Evolutionary conservation across 2,888 invertebrate genomes (phyloP).

Genomic region (Polyploca ridens): DNA sequence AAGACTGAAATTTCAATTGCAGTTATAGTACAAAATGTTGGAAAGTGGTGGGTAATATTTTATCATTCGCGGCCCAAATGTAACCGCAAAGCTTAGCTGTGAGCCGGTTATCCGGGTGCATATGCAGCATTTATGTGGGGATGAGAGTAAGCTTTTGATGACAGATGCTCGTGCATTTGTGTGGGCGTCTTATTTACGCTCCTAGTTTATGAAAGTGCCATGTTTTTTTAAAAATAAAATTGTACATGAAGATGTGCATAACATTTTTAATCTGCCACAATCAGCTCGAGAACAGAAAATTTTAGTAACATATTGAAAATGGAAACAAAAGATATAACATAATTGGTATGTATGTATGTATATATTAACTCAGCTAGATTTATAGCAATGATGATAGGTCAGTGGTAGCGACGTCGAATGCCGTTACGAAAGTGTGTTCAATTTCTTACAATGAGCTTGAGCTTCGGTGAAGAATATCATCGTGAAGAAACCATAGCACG

Average conservation of each 20-base stretch:
- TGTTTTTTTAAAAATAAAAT: background rate
- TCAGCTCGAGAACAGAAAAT: no score
- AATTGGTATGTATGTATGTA: no score
- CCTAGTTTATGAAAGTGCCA: slow-evolving; percentile 15
- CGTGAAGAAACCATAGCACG: no score
- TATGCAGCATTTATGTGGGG: slow-evolving; percentile 34
- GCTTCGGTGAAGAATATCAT: no score
- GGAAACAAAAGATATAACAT: no score
- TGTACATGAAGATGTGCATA: background rate
- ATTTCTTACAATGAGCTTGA: no score
- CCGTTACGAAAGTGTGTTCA: no score
- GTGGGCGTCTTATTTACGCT: slow-evolving; percentile 17
- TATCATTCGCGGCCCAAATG: slow-evolving; percentile 16
- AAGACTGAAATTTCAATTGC: slow-evolving; percentile 2
- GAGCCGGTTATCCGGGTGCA: slow-evolving; percentile 41
- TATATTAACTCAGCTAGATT: no score
- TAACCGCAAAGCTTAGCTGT: slow-evolving; percentile 32
- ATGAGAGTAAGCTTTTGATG: slow-evolving; percentile 35
- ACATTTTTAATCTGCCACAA: no score
- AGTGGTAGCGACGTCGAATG: no score
- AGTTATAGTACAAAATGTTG: background rate
- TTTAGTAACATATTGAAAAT: no score
- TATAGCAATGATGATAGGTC: no score
- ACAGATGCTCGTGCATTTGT: slow-evolving; percentile 25
- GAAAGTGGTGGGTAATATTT: slow-evolving; percentile 5